These are phyloP conservation scores for Nylanderia fulva DNA, from an alignment of 1,140 invertebrate genomes.

Conservation along the genomic window DNA sequence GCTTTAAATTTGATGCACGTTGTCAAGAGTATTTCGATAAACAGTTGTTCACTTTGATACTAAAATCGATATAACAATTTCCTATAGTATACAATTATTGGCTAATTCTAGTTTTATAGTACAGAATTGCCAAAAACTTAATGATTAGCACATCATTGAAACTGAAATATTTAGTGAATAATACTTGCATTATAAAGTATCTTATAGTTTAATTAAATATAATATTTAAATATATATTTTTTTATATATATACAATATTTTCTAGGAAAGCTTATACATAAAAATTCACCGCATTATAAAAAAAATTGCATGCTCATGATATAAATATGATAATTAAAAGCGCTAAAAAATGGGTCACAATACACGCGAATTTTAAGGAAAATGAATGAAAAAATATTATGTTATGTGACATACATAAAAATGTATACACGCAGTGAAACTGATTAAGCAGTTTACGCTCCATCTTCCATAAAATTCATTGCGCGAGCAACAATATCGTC, in stretches of 20 bases:
- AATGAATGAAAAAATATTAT: background rate
- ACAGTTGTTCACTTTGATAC: background rate
- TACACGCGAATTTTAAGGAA: background rate
- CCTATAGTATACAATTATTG: background rate
- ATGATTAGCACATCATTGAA: background rate
- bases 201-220: no score
- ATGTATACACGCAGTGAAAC: background rate
- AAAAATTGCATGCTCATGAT: background rate
- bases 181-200: slow-evolving; percentile 1
- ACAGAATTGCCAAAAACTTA: background rate
- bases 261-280: background rate
- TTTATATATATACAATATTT: background rate
- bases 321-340: background rate
- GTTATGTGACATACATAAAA: background rate
- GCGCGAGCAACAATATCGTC: background rate
- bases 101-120: no score
- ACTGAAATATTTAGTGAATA: background rate
- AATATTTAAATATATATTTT: background rate
- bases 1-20: background rate
- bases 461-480: background rate
- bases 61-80: background rate
- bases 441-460: background rate
- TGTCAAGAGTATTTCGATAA: background rate
- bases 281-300: background rate
- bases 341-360: background rate